Base-by-base conservation (phyloP, 2,113 vertebrate species). In the Rostratula benghalensis region DNA sequence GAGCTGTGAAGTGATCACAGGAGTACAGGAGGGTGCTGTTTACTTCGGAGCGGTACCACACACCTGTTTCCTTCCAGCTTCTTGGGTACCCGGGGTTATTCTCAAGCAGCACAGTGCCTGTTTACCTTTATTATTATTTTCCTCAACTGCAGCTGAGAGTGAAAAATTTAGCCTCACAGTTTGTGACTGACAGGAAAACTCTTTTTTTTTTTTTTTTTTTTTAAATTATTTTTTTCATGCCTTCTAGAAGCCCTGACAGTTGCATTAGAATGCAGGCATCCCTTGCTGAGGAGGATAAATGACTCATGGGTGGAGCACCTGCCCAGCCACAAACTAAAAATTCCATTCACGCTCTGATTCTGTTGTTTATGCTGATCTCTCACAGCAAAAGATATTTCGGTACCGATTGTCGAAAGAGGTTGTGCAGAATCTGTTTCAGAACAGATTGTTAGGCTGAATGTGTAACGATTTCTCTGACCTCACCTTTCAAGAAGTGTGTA, bases 241-340 rank as follows among this genome's bases (percentile, higher is more conserved):
- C 56, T 89, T 86, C 39, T 76, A 73, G 73, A 89, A 95, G 80
- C 67, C 45, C 57, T 78, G 92, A 69, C 80, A 59, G 95, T 89
- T 93, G 45, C 45, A 10, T 57, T 91, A 46, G 82, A 70, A 0
- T 35, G 4, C 30, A 51, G 60, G 75, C 64, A 83, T 95, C 92
- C 94, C 69, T 33, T 94, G 89, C 56, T 87, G 95, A 77, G 86
- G 64, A 77, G 96, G 94, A 71, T 83, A 87, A 91, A 78, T 90
- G 93, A 93, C 68, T 95, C 88, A 95, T 54, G 89, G 96, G 97
- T 95, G 96, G 94, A 94, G 97, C 97, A 96, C 94, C 95, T 96
- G 87, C 90, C 90, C 27, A 57, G 95, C 97, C 97, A 97, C 97
- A 96, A 67, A 68, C 92, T 91, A 91, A 93, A 97, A 91, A 96